Evolutionary conservation across 1,140 invertebrate genomes (phyloP).

Genomic region (Atta colombica): DNA sequence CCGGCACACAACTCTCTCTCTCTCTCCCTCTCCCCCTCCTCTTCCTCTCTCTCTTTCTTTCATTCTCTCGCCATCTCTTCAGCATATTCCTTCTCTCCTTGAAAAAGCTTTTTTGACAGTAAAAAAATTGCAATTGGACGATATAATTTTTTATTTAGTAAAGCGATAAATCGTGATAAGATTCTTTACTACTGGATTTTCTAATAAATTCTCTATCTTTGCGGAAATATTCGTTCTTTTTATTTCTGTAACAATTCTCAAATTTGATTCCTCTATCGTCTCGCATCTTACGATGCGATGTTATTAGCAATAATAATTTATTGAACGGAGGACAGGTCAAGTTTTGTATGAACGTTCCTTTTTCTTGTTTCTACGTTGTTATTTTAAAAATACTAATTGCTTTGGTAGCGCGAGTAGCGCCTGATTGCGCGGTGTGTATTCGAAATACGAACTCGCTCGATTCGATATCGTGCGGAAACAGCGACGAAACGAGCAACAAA

Average conservation of each 20-base stretch:
- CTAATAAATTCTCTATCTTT: background rate
- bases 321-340: constrained; percentile 27
- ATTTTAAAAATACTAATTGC: constrained; percentile 58
- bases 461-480: constrained; percentile 59
- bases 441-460: constrained; percentile 64
- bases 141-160: background rate
- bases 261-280: background rate
- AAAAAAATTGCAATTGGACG: background rate
- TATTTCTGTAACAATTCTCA: background rate
- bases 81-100: constrained; percentile 7
- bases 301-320: constrained; percentile 10
- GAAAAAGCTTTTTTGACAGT: background rate
- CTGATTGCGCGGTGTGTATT: constrained; percentile 31
- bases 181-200: too few species aligned
- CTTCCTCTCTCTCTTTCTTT: constrained; percentile 40
- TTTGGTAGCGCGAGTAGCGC: constrained; percentile 20
- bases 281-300: background rate
- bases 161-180: background rate
- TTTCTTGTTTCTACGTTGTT: constrained; percentile 42
- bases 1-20: constrained; percentile 61
- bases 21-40: constrained; percentile 17
- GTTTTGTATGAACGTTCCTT: constrained; percentile 5
- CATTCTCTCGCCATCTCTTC: background rate
- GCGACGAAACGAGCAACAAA: constrained; percentile 42
- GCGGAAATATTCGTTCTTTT: background rate